Evolutionary conservation across 2,113 vertebrate species (phyloP).

Genomic region (Clarias magur): DNA sequence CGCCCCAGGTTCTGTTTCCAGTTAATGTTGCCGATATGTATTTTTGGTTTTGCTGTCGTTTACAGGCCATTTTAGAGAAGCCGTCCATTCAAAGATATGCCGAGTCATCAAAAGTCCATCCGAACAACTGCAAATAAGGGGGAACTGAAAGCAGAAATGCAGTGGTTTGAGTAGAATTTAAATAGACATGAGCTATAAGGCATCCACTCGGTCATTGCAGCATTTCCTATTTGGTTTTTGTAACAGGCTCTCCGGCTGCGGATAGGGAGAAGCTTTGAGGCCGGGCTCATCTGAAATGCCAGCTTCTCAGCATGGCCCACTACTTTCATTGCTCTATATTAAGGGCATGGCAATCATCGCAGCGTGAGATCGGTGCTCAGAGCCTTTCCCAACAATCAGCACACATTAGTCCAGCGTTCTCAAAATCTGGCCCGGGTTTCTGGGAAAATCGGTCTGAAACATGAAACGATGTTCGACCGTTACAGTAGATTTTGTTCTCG

Average conservation of each 20-base stretch:
- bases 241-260: neutral
- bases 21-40: neutral
- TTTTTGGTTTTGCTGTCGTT: neutral
- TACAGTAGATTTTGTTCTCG: neutral
- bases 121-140: neutral
- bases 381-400: neutral
- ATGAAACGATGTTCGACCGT: neutral
- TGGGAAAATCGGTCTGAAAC: neutral
- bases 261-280: neutral
- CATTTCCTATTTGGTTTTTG: neutral
- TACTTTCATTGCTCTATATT: constrained; percentile 10
- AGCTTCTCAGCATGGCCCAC: neutral
- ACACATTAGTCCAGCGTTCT: neutral
- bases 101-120: neutral
- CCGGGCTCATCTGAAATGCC: neutral
- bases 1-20: neutral
- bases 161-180: neutral
- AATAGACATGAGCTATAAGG: neutral
- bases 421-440: neutral
- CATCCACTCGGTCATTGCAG: neutral
- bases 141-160: neutral
- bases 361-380: neutral
- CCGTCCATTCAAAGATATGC: neutral
- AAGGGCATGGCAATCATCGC: constrained; percentile 5
- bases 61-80: neutral